A percentile compares a stretch with the other conserved stretches of the same genome.
Evolutionary conservation across 2,113 vertebrate species (phyloP).

Genomic region (Pachycephala philippinensis): DNA sequence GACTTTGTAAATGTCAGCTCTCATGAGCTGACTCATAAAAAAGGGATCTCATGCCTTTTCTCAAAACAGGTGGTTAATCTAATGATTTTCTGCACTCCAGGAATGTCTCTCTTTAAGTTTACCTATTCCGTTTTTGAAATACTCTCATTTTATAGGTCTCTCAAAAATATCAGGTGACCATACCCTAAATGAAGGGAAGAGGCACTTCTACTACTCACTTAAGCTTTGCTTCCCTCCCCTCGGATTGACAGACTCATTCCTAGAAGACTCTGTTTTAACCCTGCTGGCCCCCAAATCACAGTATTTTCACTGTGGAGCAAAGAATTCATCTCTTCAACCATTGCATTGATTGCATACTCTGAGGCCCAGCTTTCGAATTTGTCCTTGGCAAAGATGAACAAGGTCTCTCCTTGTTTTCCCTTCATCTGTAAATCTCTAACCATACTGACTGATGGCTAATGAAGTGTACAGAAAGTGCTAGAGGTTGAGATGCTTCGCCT

Average conservation of each 20-base stretch:
- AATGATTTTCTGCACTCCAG: background rate
- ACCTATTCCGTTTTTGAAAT: background rate
- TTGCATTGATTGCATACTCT: background rate
- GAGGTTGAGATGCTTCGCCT: constrained; percentile 11
- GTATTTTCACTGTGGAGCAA: background rate
- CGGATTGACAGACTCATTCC: background rate
- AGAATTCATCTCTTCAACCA: background rate
- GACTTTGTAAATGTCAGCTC: background rate
- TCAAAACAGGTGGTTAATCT: background rate
- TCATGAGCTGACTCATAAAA: background rate
- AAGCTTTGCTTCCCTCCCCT: background rate
- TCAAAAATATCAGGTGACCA: background rate
- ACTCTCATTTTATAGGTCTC: background rate
- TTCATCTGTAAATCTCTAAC: constrained; percentile 14
- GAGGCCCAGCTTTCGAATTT: background rate
- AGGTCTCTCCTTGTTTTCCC: background rate
- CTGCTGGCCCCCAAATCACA: background rate
- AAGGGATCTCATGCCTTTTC: background rate
- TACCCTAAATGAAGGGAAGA: background rate
- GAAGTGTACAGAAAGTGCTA: background rate
- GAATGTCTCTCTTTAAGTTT: background rate
- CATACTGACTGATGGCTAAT: constrained; percentile 5
- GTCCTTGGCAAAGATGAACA: background rate
- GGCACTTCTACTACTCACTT: background rate
- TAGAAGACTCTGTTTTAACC: background rate